Evolutionary conservation across 2,113 vertebrate genomes (phyloP).

Genomic region (Deroptyus accipitrinus): DNA sequence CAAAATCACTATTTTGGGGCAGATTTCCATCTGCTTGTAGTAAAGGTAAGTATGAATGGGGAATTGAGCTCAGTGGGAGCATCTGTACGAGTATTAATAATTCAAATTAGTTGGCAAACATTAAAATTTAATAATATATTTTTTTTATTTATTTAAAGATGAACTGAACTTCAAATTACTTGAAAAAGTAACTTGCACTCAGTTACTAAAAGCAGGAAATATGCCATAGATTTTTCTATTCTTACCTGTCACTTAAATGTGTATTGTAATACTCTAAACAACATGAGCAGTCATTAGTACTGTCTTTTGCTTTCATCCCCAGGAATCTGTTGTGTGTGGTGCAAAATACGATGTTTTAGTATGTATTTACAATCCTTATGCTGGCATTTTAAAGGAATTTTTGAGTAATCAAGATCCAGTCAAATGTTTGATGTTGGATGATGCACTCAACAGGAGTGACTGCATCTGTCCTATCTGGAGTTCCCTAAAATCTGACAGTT

Average conservation of each 20-base stretch:
- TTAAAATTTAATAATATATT: neutral
- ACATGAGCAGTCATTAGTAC: neutral
- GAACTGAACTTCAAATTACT: neutral
- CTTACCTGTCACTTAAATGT: neutral
- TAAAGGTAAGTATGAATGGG: neutral
- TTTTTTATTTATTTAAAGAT: neutral
- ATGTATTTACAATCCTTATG: neutral
- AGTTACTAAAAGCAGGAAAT: neutral
- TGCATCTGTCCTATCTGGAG: neutral
- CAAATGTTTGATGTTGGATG: neutral
- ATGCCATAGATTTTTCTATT: neutral
- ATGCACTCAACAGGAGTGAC: neutral
- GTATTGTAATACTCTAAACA: neutral
- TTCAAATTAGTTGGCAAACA: neutral
- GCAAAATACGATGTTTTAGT: neutral
- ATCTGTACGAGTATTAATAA: neutral
- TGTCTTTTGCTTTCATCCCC: neutral
- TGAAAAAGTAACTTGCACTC: neutral
- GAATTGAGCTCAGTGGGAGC: neutral
- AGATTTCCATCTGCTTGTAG: neutral
- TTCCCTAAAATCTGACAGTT: neutral
- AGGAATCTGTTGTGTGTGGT: neutral
- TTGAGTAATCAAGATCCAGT: neutral
- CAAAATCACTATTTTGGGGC: neutral
- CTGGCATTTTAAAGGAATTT: neutral